Evolutionary conservation across 2,113 vertebrate species (phyloP), one percentile per base, ranked within the genome.

Genomic region (Notarius lentiginosus): DNA sequence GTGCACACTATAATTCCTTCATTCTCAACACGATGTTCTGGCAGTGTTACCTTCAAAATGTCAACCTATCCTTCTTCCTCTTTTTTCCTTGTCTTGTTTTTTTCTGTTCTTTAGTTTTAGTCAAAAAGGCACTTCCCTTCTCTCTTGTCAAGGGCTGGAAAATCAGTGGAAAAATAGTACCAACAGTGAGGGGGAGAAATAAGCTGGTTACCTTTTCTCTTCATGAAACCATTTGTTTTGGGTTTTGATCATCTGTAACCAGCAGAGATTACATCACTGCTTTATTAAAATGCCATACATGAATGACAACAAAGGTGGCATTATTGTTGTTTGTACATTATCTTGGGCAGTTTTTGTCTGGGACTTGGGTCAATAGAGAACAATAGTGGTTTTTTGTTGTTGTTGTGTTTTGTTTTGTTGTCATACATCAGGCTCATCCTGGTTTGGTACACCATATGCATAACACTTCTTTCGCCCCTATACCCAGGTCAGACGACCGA

Each of bases 1-100:
- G 68, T 47, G 79, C n/a, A 3, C 76, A 66, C 55, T 47, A 51
- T 83, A 83, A 87, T 83, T 72, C 70, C 68, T 76, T 83, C 60
- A 87, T 75, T 83, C 66, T 70, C 82, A 58, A 76, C 86, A 65
- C 80, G 60, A 41, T 75, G 70, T 81, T 87, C 86, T 83, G 81
- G 80, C 86, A 83, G 14, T 55, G 49, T 70, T 65, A 72, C 72
- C 70, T 77, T 60, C 80, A 87, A 76, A 83, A 87, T 87, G 80
- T 83, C 81, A 87, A 76, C 58, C 70, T 73, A 77, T 82, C 79
- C 80, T 49, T 66, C 75, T 66, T 41, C n/a, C 51, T 68, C 51
- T 24, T 70, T 56, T 49, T 68, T 56, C 24, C 60, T 34, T 20
- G 0, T 47, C 14, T 47, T 56, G 5, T 82, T 22, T 76, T 83